Evolutionary conservation across 2,888 invertebrate genomes (phyloP).

Genomic region (Drosophila phalerata): DNA sequence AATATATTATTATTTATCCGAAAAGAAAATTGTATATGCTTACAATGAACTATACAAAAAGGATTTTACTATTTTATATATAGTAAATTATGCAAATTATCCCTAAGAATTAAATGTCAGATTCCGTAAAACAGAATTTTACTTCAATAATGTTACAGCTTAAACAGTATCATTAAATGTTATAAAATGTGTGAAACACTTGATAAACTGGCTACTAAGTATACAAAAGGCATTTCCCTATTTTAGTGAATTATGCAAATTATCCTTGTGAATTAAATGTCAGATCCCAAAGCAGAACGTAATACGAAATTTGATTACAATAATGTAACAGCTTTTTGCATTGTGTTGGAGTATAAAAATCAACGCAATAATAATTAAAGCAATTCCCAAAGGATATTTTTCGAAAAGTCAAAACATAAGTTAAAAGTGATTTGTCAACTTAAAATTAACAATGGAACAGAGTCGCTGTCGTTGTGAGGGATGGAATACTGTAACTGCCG

Average conservation of each 20-base stretch:
- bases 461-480: background rate
- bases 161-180: background rate
- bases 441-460: constrained; percentile 39
- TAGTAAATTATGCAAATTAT: too few relatives aligned
- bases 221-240: background rate
- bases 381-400: constrained; percentile 53
- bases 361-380: constrained; percentile 64
- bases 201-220: background rate
- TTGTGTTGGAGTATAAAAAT: constrained; percentile 4
- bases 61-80: too few relatives aligned
- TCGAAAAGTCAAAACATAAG: constrained; percentile 70
- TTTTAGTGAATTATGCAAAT: constrained; percentile 52
- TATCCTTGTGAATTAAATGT: constrained; percentile 36
- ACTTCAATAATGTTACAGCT: too few relatives aligned
- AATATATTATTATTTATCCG: too few relatives aligned
- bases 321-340: constrained; percentile 2
- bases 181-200: background rate
- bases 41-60: too few relatives aligned
- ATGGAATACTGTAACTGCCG: background rate
- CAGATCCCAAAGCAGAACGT: constrained; percentile 21
- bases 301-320: constrained; percentile 29
- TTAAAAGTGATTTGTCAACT: constrained; percentile 71
- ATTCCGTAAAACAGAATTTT: too few relatives aligned
- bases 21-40: too few relatives aligned
- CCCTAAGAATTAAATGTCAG: too few relatives aligned